A percentile compares a stretch with the other conserved stretches of the same genome.
Conservation (phyloP, 2,888 invertebrate genomes). For the Polia nebulosa region DNA sequence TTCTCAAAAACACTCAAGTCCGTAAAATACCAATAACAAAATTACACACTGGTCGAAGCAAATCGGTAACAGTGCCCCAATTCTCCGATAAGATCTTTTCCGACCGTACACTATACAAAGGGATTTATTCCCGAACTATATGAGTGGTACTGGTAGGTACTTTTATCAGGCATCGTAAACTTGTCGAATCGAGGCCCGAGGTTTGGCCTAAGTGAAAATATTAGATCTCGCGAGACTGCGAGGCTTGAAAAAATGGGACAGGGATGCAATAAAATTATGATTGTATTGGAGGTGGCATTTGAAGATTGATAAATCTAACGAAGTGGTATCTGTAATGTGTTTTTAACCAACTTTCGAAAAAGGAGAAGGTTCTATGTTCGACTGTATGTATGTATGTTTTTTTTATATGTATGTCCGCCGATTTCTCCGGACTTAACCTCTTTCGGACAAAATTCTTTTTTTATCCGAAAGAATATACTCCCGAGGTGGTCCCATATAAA, state of each 20-base stretch:
- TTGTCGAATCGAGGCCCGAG: constrained; percentile 70
- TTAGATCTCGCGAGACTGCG: constrained; percentile 69
- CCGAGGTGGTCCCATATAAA: too few relatives aligned
- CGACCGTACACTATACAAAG: constrained; percentile 32
- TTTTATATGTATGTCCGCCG: too few relatives aligned
- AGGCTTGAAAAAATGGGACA: constrained; percentile 60
- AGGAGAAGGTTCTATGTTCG: too few relatives aligned
- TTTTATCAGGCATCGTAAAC: constrained; percentile 74
- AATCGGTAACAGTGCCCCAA: constrained; percentile 24
- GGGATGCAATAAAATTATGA: constrained; percentile 34
- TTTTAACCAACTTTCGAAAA: too few relatives aligned
- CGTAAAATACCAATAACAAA: constrained; percentile 29
- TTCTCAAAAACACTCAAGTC: background rate
- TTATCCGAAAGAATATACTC: too few relatives aligned
- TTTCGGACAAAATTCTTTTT: too few relatives aligned
- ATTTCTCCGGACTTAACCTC: too few relatives aligned
- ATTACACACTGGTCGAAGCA: constrained; percentile 11
- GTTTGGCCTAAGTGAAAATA: constrained; percentile 77
- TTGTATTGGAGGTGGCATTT: constrained; percentile 36
- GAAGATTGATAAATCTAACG: too few relatives aligned
- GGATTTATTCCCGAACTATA: constrained; percentile 53
- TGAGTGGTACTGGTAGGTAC: constrained; percentile 46
- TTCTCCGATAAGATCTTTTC: constrained; percentile 23
- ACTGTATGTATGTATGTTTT: too few relatives aligned
- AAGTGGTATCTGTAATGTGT: background rate